Base-by-base conservation (phyloP, 2,797 vertebrate genomes). In the Glossophaga mutica region DNA sequence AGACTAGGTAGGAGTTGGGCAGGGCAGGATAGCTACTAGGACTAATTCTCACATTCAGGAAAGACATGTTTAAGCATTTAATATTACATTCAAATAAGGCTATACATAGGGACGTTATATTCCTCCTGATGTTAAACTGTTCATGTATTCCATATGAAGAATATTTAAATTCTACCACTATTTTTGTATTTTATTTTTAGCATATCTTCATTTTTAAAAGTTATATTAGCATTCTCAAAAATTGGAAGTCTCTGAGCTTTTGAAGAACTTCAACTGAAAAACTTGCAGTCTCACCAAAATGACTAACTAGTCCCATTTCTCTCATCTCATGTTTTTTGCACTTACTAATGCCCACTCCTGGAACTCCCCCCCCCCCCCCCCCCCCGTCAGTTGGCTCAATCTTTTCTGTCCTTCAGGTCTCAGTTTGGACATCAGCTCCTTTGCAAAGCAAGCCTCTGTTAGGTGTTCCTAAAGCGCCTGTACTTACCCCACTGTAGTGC, bases 61-160 rank as follows among this genome's bases (percentile, higher is more conserved):
- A 91, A 48, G 77, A 76, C 70, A 26, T 90, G 77, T 39, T 88
- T 71, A 94, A 52, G 44, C 86, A 94, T 81, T 94, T 94, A 73
- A 91, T 81, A 62, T 39, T 79, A 7, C 18, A 62, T 81, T 46
- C 42, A 87, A 62, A 84, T 48, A 52, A 81, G 48, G 78, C 52
- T 70, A 29, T 26, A 18, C 10, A 0, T 6, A 77, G 24, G 32
- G 12, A 22, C 11, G 6, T 50, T 86, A 15, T 24, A 9, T 73
- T 74, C 29, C 67, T 91, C 55, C n/a, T 16, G 1, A 2, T n/a
- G 78, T 85, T 55, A 77, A 52, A 70, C 21, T 32, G 29, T 68
- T 93, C 22, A 46, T 67, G 79, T 65, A 15, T 57, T 59, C 52
- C 29, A 24, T 14, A 24, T 14, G 12, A 88, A 84, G 48, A 78